Conservation (phyloP, 2,888 invertebrate genomes). For the Bugula neritina region DNA sequence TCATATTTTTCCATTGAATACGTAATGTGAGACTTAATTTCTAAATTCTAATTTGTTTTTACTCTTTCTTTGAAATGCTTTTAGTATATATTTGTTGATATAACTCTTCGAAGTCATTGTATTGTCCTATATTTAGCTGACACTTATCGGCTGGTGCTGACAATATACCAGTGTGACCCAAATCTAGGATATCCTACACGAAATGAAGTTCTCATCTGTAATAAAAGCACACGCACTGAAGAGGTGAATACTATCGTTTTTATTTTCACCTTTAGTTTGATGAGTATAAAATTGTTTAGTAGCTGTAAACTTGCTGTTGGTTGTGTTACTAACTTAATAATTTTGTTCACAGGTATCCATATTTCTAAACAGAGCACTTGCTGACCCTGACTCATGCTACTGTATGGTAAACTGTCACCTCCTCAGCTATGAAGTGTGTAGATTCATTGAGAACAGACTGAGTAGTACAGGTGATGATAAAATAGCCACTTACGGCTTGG, state of each 20-base stretch:
- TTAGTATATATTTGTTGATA: too few species aligned
- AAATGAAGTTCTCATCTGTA: conserved; percentile 18
- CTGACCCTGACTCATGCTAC: conserved; percentile 31
- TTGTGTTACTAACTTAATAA: not conserved
- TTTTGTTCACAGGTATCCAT: not conserved
- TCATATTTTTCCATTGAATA: too few species aligned
- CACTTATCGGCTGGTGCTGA: conserved; percentile 10
- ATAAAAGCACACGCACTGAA: not conserved
- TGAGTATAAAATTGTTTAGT: too few species aligned
- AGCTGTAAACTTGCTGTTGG: not conserved
- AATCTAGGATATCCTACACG: not conserved
- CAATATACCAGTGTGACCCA: not conserved
- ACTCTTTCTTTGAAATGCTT: too few species aligned
- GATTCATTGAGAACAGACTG: conserved; percentile 25
- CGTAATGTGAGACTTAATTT: too few species aligned
- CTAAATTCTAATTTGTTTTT: too few species aligned
- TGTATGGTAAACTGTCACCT: conserved; percentile 39
- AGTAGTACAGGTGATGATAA: conserved; percentile 15
- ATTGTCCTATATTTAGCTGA: not conserved
- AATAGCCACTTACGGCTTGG: not conserved
- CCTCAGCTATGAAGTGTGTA: conserved; percentile 38
- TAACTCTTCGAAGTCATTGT: too few species aligned
- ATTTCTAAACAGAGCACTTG: conserved; percentile 21
- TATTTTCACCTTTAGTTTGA: too few species aligned
- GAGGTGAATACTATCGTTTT: not conserved